phyloP scores from a whole-genome alignment of 2,888 invertebrate genomes.

The Eudemis profundana region DNA sequence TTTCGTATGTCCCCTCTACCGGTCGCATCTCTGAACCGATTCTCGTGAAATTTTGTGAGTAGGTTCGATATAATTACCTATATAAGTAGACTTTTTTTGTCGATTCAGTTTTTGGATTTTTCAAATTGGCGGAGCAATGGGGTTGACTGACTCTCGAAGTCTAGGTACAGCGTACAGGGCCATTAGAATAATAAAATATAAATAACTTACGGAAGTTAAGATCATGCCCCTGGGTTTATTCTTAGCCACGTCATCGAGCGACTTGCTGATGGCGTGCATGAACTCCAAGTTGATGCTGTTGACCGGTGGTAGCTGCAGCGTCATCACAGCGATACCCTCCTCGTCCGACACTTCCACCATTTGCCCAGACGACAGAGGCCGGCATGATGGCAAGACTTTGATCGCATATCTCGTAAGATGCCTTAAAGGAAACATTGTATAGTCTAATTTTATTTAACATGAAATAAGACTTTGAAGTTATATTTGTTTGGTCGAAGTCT shows the following conservation, averaged over 20 bases:
- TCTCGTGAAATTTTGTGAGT: too few species aligned
- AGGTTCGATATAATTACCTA: too few species aligned
- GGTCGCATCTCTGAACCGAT: too few species aligned
- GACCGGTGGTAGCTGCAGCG: slow-evolving; percentile 91
- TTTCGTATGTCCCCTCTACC: too few species aligned
- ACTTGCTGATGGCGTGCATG: slow-evolving; percentile 86
- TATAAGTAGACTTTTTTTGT: too few species aligned
- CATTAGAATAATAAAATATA: too few species aligned
- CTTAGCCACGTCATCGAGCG: slow-evolving; percentile 87
- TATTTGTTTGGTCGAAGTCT: too few species aligned
- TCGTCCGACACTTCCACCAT: slow-evolving; percentile 86
- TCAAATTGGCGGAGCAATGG: too few species aligned
- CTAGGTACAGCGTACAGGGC: too few species aligned
- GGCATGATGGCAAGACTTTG: slow-evolving; percentile 63
- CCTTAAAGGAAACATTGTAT: slow-evolving; percentile 71
- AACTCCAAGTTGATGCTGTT: slow-evolving; percentile 92
- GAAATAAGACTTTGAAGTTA: too few species aligned
- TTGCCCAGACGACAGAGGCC: slow-evolving; percentile 70
- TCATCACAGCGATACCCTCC: slow-evolving; percentile 89
- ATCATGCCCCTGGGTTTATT: slow-evolving; percentile 90
- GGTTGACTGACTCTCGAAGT: too few species aligned
- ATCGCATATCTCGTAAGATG: slow-evolving; percentile 58
- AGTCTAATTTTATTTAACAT: neutral
- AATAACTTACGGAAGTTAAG: slow-evolving; percentile 92
- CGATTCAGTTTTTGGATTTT: too few species aligned